These are phyloP conservation scores for Todiramphus chloris DNA, from an alignment of 2,113 vertebrate species.

Conservation along the genomic window DNA sequence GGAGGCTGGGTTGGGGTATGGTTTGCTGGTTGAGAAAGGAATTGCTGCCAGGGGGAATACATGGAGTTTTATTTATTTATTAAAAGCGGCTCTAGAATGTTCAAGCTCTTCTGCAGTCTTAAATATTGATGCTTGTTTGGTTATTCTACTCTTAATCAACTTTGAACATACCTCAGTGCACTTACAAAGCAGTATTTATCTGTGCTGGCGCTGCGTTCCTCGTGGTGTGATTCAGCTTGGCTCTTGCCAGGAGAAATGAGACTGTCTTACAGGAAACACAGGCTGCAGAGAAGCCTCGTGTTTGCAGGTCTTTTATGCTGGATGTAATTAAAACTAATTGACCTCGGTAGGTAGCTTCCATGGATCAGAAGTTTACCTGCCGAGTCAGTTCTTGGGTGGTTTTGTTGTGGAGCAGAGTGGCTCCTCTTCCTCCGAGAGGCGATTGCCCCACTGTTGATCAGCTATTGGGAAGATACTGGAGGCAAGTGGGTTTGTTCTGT, in stretches of 20 bases:
- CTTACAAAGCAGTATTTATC: conserved; percentile 29
- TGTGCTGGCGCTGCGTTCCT: conserved; percentile 43
- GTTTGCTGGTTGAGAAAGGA: background rate
- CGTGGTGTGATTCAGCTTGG: conserved; percentile 5
- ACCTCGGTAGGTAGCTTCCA: conserved; percentile 48
- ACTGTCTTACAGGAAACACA: background rate
- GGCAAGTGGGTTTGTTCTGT: background rate
- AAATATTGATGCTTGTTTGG: conserved; percentile 34
- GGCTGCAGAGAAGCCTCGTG: background rate
- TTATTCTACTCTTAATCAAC: conserved; percentile 40
- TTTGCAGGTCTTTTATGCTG: conserved; percentile 29
- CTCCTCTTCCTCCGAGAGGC: conserved; percentile 54
- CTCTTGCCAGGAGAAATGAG: conserved; percentile 9
- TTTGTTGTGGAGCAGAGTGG: conserved; percentile 50
- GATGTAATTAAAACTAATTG: conserved; percentile 60
- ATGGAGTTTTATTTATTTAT: background rate
- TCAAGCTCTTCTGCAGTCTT: conserved; percentile 13
- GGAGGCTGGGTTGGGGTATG: background rate
- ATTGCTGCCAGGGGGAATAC: background rate
- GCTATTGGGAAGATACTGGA: conserved; percentile 34
- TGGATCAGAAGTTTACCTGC: conserved; percentile 51
- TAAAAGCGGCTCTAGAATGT: background rate
- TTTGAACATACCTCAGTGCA: background rate
- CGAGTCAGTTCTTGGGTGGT: conserved; percentile 27
- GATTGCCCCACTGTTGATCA: conserved; percentile 38